Percentiles rank a stretch among this genome's conserved stretches.
These are phyloP conservation scores for Acanthurus tractus DNA, from an alignment of 2,797 vertebrate species.

Conservation along the genomic window DNA sequence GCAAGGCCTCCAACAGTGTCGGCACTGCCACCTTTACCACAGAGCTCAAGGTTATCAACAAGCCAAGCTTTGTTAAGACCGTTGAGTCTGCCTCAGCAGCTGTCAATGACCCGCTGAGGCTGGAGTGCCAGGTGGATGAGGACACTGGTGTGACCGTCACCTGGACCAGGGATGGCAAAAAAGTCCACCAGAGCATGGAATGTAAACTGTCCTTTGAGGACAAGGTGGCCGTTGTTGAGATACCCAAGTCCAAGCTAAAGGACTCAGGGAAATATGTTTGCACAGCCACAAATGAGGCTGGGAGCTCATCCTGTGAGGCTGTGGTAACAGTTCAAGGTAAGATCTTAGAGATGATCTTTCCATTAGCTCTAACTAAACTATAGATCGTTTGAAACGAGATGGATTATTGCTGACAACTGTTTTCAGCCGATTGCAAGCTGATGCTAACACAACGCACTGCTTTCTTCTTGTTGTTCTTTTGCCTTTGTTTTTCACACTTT, in stretches of 20 bases:
- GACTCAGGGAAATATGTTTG: slow-evolving; percentile 96
- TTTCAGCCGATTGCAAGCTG: slow-evolving; percentile 49
- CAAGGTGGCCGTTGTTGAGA: slow-evolving; percentile 95
- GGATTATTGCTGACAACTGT: slow-evolving; percentile 48
- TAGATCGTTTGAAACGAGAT: slow-evolving; percentile 43
- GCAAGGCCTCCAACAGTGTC: slow-evolving; percentile 97
- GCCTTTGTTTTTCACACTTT: slow-evolving; percentile 32
- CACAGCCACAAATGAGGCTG: slow-evolving; percentile 95
- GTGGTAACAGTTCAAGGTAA: slow-evolving; percentile 95
- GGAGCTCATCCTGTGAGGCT: slow-evolving; percentile 91
- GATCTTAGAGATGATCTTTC: slow-evolving; percentile 69
- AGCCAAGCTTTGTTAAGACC: slow-evolving; percentile 92
- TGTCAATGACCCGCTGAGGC: slow-evolving; percentile 90
- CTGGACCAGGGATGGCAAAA: slow-evolving; percentile 96
- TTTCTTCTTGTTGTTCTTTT: slow-evolving; percentile 56
- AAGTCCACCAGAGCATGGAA: slow-evolving; percentile 94
- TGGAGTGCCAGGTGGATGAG: slow-evolving; percentile 97
- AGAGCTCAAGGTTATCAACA: slow-evolving; percentile 92
- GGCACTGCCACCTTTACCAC: slow-evolving; percentile 92
- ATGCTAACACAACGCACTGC: slow-evolving; percentile 61
- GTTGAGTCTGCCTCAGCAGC: slow-evolving; percentile 89
- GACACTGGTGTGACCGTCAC: slow-evolving; percentile 92
- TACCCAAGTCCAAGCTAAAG: slow-evolving; percentile 94
- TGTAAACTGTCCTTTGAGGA: slow-evolving; percentile 97
- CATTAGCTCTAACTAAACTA: slow-evolving; percentile 37